Percentiles rank a stretch among this genome's conserved stretches.
These are phyloP conservation scores for Eilema caniola DNA, from an alignment of 2,888 invertebrate species.

Conservation along the genomic window DNA sequence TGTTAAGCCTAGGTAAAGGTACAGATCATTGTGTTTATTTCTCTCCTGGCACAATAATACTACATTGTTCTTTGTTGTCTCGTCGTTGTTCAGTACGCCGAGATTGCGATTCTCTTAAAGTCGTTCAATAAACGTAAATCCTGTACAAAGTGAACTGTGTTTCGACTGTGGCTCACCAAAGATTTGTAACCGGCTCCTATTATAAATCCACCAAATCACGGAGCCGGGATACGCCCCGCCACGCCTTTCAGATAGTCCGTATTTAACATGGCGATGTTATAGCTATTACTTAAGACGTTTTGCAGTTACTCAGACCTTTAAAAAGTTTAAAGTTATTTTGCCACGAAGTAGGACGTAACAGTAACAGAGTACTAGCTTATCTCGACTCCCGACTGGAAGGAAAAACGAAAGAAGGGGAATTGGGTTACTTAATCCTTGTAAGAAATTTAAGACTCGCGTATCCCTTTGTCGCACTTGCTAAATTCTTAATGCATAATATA, in stretches of 20 bases:
- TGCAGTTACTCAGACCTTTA: conserved; percentile 49
- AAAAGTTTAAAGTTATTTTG: conserved; percentile 52
- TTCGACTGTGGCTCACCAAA: conserved; percentile 76
- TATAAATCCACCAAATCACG: conserved; percentile 62
- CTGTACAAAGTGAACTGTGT: conserved; percentile 73
- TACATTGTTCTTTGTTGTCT: conserved; percentile 32
- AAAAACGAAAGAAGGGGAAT: conserved; percentile 30
- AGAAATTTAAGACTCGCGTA: conserved; percentile 17
- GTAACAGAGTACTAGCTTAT: conserved; percentile 48
- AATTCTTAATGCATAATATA: conserved; percentile 24
- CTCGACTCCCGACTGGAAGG: conserved; percentile 22
- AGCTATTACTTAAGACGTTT: conserved; percentile 36
- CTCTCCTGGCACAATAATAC: not conserved
- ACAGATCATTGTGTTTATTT: not conserved
- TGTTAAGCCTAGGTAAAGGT: not conserved
- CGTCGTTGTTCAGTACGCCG: conserved; percentile 33
- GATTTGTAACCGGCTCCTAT: conserved; percentile 72
- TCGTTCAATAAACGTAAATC: conserved; percentile 78
- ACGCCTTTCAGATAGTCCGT: conserved; percentile 47
- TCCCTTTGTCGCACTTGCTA: conserved; percentile 17
- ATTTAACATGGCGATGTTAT: conserved; percentile 46
- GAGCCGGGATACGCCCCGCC: conserved; percentile 48
- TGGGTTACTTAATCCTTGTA: conserved; percentile 21
- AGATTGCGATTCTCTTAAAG: conserved; percentile 61
- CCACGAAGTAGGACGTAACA: conserved; percentile 40